Conservation (phyloP, 2,797 vertebrate species). For the Rhinatrema bivittatum region DNA sequence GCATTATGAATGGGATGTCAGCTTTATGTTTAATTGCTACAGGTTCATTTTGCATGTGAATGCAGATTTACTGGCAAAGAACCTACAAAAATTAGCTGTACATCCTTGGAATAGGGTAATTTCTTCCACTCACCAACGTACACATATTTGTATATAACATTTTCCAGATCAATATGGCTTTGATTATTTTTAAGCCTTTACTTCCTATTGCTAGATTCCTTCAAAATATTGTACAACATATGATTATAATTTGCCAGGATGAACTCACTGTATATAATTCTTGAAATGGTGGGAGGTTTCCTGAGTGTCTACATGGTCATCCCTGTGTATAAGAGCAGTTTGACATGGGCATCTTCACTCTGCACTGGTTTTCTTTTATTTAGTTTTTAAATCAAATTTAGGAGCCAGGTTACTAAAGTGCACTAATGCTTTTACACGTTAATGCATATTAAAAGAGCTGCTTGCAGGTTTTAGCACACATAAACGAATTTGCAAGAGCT, state of each 20-base stretch:
- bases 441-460: no score
- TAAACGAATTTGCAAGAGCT: no score
- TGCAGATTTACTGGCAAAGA: slow-evolving; percentile 17
- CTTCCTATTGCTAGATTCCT: slow-evolving; percentile 4
- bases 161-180: slow-evolving; percentile 25
- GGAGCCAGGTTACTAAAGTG: no score
- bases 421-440: no score
- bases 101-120: slow-evolving; percentile 19
- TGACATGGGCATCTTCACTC: neutral
- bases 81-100: no score
- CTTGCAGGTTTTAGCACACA: no score
- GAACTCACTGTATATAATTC: slow-evolving; percentile 4
- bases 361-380: slow-evolving; percentile 3
- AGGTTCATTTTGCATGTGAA: no score
- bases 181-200: slow-evolving; percentile 23
- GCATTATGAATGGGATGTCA: no score
- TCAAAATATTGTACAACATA: slow-evolving; percentile 18
- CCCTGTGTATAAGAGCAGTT: neutral
- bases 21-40: no score
- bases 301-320: neutral
- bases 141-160: slow-evolving; percentile 5
- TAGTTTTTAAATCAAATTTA: neutral
- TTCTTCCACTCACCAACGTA: slow-evolving; percentile 12
- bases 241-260: slow-evolving; percentile 21
- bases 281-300: slow-evolving; percentile 10